Evolutionary conservation across 2,797 vertebrate genomes (phyloP).

Genomic region (Gambusia yucatana): DNA sequence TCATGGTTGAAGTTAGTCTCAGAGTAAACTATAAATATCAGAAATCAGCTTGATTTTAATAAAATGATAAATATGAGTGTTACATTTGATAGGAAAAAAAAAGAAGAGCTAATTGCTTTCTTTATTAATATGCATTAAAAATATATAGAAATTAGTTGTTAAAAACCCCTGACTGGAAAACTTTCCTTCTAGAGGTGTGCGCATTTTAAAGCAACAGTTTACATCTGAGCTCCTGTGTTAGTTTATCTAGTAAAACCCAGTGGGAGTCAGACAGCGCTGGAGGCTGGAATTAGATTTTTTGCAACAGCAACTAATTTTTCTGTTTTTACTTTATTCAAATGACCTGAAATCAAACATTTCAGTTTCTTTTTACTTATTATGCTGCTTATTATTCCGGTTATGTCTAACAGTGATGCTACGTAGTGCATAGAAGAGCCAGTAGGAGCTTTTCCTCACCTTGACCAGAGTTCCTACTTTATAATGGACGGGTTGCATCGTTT

Average conservation of each 20-base stretch:
- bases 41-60: background rate
- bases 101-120: background rate
- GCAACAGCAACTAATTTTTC: background rate
- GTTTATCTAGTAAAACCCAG: background rate
- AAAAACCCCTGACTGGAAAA: constrained; percentile 4
- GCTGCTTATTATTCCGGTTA: background rate
- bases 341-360: background rate
- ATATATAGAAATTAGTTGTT: background rate
- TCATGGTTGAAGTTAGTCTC: background rate
- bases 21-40: background rate
- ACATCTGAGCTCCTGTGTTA: background rate
- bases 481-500: background rate
- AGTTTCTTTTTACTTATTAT: background rate
- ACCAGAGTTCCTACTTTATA: background rate
- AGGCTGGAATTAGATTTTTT: background rate
- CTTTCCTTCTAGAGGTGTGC: background rate
- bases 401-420: background rate
- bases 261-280: background rate
- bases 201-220: background rate
- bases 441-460: background rate
- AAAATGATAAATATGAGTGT: background rate
- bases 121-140: background rate
- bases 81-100: background rate
- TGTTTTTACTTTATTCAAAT: background rate
- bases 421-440: background rate